Evolutionary conservation across 2,888 invertebrate genomes (phyloP), one percentile per base, ranked within the genome.

Genomic region (Eupithecia subfuscata): DNA sequence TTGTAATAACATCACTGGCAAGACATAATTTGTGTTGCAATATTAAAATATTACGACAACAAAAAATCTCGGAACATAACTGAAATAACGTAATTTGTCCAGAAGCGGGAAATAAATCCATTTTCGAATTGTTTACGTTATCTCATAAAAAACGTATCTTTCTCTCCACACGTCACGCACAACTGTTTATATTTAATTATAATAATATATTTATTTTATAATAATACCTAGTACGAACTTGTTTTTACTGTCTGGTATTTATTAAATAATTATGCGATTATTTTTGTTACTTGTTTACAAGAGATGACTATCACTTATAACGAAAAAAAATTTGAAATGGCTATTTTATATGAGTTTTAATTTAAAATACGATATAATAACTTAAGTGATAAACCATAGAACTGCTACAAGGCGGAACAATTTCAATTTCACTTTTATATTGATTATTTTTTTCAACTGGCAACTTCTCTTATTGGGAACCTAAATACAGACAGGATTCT

Each of bases 111-210:
- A 67, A n/a, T 12, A 67, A 64, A 37, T 11, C 37, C 16, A n/a
- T 37, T 65, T 48, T 52, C 60, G 14, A 22, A n/a, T 25, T 70
- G 12, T 43, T 43, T 25, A 25, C 40, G 68, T 68, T 18, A 12
- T 22, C 6, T 22, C 14, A 1, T 43, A 22, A 67, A 67, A 67
- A 67, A 40, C 77, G 84, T 77, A 83, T 70, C 83, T 81, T 83
- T 83, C 85, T 79, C 86, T 80, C 84, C 84, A 37, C 85, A 82
- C 88, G 87, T 86, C 91, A 90, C 90, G 89, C 91, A 91, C 92
- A 91, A 91, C 90, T 89, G 78, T 85, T 79, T 83, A 84, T 86
- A 86, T 84, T 40, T 84, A 81, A 76, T 71, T 74, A 77, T 74
- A 34, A 34, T 16, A 68, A 22, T 77, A 76, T 76, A 69, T 80